phyloP scores from a whole-genome alignment of 2,113 vertebrate species.

The Scomber colias region DNA sequence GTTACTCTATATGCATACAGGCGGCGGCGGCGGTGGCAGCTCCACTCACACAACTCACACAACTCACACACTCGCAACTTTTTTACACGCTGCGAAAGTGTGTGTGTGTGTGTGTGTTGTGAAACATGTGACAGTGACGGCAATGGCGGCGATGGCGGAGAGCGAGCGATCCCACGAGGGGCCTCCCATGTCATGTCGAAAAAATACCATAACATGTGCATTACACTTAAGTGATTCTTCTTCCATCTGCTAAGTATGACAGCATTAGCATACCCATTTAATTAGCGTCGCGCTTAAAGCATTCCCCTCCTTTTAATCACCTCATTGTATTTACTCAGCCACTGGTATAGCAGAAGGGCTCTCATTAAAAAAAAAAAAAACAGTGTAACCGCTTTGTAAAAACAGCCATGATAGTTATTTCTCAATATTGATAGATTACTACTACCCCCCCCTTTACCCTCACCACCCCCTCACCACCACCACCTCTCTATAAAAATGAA shows the following conservation, averaged over 20 bases:
- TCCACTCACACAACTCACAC: too few species aligned
- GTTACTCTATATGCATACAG: constrained; percentile 28
- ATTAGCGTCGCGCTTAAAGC: constrained; percentile 98
- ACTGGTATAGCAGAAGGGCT: constrained; percentile 69
- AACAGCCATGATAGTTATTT: constrained; percentile 35
- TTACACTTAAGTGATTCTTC: constrained; percentile 99
- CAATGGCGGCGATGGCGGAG: constrained; percentile 25
- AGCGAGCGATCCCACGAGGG: constrained; percentile 91
- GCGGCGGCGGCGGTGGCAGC: constrained; percentile 9
- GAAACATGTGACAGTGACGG: constrained; percentile 52
- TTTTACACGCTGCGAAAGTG: constrained; percentile 51
- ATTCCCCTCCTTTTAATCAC: constrained; percentile 95
- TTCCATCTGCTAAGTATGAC: constrained; percentile 99
- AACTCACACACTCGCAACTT: constrained; percentile 40
- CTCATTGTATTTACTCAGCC: constrained; percentile 95
- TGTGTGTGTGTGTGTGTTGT: constrained; percentile 40
- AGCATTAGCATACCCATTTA: constrained; percentile 99
- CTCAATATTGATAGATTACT: neutral
- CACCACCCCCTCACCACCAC: too few species aligned
- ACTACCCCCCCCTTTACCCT: neutral
- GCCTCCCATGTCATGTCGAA: constrained; percentile 94
- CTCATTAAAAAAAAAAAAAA: constrained; percentile 43
- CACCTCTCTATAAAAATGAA: neutral
- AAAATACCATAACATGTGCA: constrained; percentile 98
- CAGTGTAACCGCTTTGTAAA: constrained; percentile 39